Percentiles rank a stretch among this genome's conserved stretches.
Evolutionary conservation across 2,888 invertebrate species (phyloP).

Genomic region (Campoplex capitator): DNA sequence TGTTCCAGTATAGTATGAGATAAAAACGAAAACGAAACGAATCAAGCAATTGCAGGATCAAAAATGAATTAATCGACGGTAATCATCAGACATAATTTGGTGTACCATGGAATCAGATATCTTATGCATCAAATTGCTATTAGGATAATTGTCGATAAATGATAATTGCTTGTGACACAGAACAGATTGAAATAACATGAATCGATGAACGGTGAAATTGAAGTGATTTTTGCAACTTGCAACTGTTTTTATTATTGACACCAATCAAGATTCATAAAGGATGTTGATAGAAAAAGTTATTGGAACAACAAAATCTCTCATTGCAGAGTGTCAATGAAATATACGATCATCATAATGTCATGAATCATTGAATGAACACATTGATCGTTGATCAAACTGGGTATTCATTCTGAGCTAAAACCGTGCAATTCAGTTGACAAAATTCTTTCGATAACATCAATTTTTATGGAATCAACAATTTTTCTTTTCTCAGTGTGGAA

Average conservation of each 20-base stretch:
- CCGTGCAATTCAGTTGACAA: no score
- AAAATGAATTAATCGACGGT: constrained; percentile 39
- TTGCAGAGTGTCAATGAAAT: no score
- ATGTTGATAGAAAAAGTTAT: no score
- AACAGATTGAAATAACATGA: constrained; percentile 32
- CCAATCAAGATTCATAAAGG: background rate
- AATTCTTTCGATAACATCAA: no score
- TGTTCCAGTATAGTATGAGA: background rate
- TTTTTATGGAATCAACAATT: no score
- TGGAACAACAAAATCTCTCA: no score
- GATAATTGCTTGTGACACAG: background rate
- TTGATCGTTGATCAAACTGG: no score
- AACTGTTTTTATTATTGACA: background rate
- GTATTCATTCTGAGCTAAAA: no score
- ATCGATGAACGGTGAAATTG: background rate
- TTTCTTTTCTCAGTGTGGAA: constrained; percentile 39
- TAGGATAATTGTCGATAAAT: constrained; percentile 28
- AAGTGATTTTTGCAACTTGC: constrained; percentile 1
- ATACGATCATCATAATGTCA: no score
- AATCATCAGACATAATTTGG: background rate
- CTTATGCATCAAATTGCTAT: background rate
- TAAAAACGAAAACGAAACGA: constrained; percentile 5
- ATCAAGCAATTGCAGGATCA: background rate
- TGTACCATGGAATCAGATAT: background rate
- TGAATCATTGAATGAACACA: no score